Percentiles rank a stretch among this genome's conserved stretches.
phyloP scores from a whole-genome alignment of 30 jellyfish, hydroid and myxozoan species.

The Morbakka virulenta region DNA sequence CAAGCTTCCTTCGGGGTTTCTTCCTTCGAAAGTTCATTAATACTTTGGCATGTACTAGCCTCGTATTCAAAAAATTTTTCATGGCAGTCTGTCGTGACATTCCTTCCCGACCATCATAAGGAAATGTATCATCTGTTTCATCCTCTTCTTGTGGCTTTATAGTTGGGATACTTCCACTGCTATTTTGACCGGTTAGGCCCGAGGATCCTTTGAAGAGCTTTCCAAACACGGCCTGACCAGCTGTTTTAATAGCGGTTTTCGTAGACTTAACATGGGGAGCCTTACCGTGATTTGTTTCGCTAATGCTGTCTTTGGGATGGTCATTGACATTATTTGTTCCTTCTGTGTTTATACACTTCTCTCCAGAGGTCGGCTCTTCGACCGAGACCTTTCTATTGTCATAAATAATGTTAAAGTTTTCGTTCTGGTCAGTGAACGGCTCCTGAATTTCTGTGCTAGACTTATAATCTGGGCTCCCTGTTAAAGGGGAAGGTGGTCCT shows the following conservation, averaged over 20 bases:
- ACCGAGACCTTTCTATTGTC: too few relatives aligned
- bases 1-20: slow-evolving; percentile 52
- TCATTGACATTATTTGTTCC: too few relatives aligned
- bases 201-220: background rate
- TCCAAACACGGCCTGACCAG: background rate
- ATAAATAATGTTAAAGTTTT: too few relatives aligned
- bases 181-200: background rate
- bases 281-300: too few relatives aligned
- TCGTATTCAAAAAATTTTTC: background rate
- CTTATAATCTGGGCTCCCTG: too few relatives aligned
- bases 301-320: background rate
- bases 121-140: background rate
- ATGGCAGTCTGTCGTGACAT: background rate
- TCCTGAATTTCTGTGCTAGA: too few relatives aligned
- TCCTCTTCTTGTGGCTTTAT: background rate
- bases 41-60: background rate
- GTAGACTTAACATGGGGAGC: background rate
- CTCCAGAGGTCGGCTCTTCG: too few relatives aligned
- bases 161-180: background rate
- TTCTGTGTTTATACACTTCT: too few relatives aligned
- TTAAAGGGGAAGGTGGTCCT: too few relatives aligned
- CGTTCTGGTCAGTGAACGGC: too few relatives aligned
- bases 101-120: background rate
- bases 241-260: background rate
- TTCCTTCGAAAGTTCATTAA: background rate